phyloP scores from a whole-genome alignment of 2,888 invertebrate species.

The Masnerella sp. region DNA sequence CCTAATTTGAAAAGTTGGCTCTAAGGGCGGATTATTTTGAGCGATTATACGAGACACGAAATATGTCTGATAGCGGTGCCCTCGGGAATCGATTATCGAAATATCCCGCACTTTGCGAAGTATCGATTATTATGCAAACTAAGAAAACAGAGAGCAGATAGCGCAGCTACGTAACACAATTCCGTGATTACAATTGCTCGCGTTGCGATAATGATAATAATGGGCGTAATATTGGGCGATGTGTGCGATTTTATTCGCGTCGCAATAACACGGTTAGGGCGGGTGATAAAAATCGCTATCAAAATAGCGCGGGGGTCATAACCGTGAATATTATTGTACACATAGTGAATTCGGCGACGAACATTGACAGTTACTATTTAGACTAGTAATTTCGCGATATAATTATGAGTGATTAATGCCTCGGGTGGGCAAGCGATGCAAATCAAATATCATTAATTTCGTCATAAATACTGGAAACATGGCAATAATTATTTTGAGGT shows the following conservation, averaged over 20 bases:
- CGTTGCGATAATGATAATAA: constrained; percentile 10
- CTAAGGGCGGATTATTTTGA: constrained; percentile 1
- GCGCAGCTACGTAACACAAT: not conserved
- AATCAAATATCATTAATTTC: constrained; percentile 14
- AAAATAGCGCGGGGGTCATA: too few species aligned
- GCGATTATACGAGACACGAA: constrained; percentile 18
- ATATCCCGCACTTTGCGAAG: constrained; percentile 31
- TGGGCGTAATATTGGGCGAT: not conserved
- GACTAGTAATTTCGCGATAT: constrained; percentile 5
- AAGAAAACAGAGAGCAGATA: constrained; percentile 35
- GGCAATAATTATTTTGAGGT: too few species aligned
- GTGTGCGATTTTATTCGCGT: not conserved
- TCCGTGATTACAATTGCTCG: constrained; percentile 14
- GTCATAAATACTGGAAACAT: too few species aligned
- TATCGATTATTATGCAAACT: constrained; percentile 49
- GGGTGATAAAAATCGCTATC: too few species aligned
- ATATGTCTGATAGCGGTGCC: constrained; percentile 31
- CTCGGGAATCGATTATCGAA: constrained; percentile 41
- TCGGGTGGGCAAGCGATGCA: too few species aligned
- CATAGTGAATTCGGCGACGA: constrained; percentile 1
- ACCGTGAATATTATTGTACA: too few species aligned
- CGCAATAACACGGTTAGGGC: constrained; percentile 8
- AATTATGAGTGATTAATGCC: too few species aligned
- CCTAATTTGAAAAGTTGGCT: not conserved
- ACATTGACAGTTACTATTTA: constrained; percentile 1